Conservation (phyloP, 1,140 invertebrate species). For the Trichomalopsis sarcophagae region DNA sequence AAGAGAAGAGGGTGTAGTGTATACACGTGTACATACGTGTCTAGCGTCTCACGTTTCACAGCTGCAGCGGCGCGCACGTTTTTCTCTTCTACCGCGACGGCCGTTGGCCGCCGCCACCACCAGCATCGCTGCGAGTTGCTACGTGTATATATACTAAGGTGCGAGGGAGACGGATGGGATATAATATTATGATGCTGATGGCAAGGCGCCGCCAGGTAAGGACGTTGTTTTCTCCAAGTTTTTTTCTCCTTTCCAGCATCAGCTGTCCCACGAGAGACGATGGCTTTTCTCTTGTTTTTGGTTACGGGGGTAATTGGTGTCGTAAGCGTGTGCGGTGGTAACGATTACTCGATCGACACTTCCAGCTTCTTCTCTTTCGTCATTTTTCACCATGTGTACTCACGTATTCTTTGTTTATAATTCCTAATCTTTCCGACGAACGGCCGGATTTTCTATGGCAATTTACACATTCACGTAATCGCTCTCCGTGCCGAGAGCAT, state of each 20-base stretch:
- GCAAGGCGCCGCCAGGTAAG: neutral
- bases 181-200: neutral
- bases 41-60: constrained; percentile 61
- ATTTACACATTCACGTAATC: neutral
- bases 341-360: neutral
- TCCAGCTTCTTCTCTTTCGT: neutral
- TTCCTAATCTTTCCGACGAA: neutral
- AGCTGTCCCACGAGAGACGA: no score
- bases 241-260: neutral
- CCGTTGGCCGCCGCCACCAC: neutral
- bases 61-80: constrained; percentile 59
- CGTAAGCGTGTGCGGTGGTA: neutral
- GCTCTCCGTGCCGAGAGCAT: neutral
- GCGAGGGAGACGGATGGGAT: neutral
- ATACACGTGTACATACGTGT: neutral
- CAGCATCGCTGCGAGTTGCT: neutral
- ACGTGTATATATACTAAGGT: neutral
- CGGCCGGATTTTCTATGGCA: neutral
- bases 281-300: neutral
- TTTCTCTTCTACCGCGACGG: constrained; percentile 51
- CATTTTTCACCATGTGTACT: neutral
- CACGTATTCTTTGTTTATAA: neutral
- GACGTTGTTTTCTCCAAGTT: neutral
- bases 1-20: neutral
- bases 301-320: neutral